Evolutionary conservation across 2,888 invertebrate genomes (phyloP).

Genomic region (Diplolepis rosae): DNA sequence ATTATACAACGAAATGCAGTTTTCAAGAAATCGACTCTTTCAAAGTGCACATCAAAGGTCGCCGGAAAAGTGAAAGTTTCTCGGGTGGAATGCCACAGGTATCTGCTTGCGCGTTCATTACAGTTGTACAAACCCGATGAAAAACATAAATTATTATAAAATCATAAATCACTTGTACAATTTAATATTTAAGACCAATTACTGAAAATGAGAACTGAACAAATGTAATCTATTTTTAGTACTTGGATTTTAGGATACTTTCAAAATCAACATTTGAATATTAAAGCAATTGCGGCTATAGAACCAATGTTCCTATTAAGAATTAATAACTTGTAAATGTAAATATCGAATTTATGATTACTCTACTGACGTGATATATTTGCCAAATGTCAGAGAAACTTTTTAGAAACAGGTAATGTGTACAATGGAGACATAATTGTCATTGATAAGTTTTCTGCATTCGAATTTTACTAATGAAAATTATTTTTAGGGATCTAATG

Average conservation of each 20-base stretch:
- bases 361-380: neutral
- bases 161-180: constrained; percentile 9
- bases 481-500: neutral
- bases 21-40: neutral
- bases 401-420: neutral
- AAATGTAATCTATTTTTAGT: neutral
- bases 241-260: neutral
- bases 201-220: neutral
- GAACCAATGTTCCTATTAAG: constrained; percentile 50
- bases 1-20: neutral
- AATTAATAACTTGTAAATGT: neutral
- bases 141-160: neutral
- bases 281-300: constrained; percentile 11
- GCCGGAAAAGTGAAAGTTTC: constrained; percentile 42
- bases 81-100: constrained; percentile 32
- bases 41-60: neutral
- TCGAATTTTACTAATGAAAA: neutral
- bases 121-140: constrained; percentile 31
- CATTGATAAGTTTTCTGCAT: neutral
- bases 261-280: neutral
- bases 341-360: neutral
- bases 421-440: neutral
- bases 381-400: neutral
- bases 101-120: constrained; percentile 37
- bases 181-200: neutral